Evolutionary conservation across 2,888 invertebrate genomes (phyloP), one percentile per base, ranked within the genome.

Genomic region (Strigamia transsilvanica): DNA sequence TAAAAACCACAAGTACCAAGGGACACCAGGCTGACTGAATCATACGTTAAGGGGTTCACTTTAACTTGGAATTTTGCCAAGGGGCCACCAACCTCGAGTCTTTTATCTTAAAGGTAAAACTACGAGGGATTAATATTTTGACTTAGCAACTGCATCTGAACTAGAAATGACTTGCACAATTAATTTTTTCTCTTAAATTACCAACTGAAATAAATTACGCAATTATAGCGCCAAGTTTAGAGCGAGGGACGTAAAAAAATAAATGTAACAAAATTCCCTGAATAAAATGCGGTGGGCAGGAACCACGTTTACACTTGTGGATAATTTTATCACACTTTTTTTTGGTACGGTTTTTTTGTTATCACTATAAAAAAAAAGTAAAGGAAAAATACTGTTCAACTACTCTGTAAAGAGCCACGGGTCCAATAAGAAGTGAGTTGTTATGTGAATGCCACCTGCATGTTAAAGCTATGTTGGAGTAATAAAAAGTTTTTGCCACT

Each of bases 381-480:
- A 46, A 46, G 21, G 23, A 61, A 61, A 61, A 61, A 18, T 12
- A 23, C 10, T 18, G 61, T 18, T 61, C 10, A 23, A 61, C 18
- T 61, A n/a, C n/a, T n/a, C n/a, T n/a, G n/a, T n/a, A 61, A 61
- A 61, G 61, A 61, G 18, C 61, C 61, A 61, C 61, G 10, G 61
- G 61, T 61, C 61, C 61, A 61, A 61, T 61, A 61, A 61, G 61
- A 18, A 61, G 61, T 61, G 61, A 61, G 61, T 61, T 61, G 61
- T 61, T 61, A 61, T 61, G 61, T 12, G 61, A 61, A 61, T 61
- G 61, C 61, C 61, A 61, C 61, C 61, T 61, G 61, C 61, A 61
- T 61, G 61, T 61, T 61, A 61, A 61, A 23, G 61, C 61, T 61
- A 23, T 61, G 21, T 61, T 10, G 18, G 61, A 61, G 61, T 61